Base-by-base conservation (phyloP, 2,797 vertebrate genomes). In the Fistularia tabacaria region DNA sequence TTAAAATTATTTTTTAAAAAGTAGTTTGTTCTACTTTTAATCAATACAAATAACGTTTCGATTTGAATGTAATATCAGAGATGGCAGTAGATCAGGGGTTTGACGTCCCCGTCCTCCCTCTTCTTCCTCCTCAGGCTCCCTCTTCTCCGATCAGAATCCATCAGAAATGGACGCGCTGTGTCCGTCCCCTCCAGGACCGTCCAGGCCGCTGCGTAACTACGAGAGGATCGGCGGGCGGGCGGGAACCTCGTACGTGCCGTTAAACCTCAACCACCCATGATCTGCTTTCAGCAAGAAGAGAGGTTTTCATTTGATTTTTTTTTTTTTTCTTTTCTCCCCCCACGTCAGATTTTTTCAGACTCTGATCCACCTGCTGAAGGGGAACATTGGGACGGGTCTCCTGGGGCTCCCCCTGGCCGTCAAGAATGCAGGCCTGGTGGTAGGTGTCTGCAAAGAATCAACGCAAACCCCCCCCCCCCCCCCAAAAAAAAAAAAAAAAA, bases 341-440 rank as follows among this genome's bases (percentile, higher is more conserved):
- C 2, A 13, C n/a, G 41, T 8, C 79, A 99, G 97, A 11, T 94
- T 94, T 79, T 87, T 89, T 64, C 93, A 97, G 88, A 99, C 96
- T n/a, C 86, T 99, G 56, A 93, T 99, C 84, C 95, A 99, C 81
- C 84, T 99, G 48, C 72, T 99, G 69, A 99, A 99, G 71, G 94
- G 97, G 45, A 99, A 99, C 69, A 90, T 98, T 0, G 97, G 96
- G 9, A 98, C 95, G 0, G 97, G 97, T n/a, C 90, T 99, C 59
- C 89, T 99, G 66, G 94, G 95, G 2, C 87, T 99, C 69, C 97
- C 97, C 0, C 84, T 99, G 81, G 97, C 97, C 0, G 91, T 99
- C 45, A 98, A 93, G 80, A 95, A 99, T 1, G 95, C 97, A 0
- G 97, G 97, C 25, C 89, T 97, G 71, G 87, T 99, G 95, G 97